These are phyloP conservation scores for Leptinotarsa tumamoca DNA, from an alignment of 2,888 invertebrate species.

Conservation along the genomic window DNA sequence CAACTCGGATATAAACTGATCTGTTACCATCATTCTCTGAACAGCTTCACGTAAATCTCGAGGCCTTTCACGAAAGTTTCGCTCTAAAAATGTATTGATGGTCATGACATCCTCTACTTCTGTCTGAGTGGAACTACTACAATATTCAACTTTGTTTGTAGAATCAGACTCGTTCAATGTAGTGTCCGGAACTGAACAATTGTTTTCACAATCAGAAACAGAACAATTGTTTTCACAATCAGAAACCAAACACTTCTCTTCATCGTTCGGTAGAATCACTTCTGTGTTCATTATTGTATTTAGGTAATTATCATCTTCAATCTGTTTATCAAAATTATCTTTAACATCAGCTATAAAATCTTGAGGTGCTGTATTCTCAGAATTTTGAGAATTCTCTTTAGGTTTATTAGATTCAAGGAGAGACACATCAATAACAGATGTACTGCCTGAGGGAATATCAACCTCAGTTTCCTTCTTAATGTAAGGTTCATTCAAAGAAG, in stretches of 20 bases:
- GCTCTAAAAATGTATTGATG: constrained; percentile 28
- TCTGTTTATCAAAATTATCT: background rate
- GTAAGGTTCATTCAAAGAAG: background rate
- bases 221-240: background rate
- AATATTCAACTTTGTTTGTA: constrained; percentile 20
- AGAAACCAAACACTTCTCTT: background rate
- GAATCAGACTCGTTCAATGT: background rate
- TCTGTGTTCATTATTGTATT: background rate
- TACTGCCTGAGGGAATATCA: background rate
- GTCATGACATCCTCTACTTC: constrained; percentile 13
- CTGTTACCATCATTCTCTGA: constrained; percentile 51
- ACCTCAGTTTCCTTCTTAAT: background rate
- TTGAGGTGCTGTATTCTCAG: background rate
- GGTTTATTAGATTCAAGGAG: background rate
- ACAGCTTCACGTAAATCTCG: constrained; percentile 40
- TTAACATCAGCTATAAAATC: background rate
- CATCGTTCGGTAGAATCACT: background rate
- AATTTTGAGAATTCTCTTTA: background rate
- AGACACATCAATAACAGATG: background rate
- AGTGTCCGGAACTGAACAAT: background rate
- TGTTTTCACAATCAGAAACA: background rate
- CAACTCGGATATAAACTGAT: constrained; percentile 54
- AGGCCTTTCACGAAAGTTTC: constrained; percentile 30
- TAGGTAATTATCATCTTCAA: background rate
- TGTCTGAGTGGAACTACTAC: constrained; percentile 29